These are phyloP conservation scores for Lucilia cuprina DNA, from an alignment of 1,140 invertebrate genomes.

Conservation along the genomic window DNA sequence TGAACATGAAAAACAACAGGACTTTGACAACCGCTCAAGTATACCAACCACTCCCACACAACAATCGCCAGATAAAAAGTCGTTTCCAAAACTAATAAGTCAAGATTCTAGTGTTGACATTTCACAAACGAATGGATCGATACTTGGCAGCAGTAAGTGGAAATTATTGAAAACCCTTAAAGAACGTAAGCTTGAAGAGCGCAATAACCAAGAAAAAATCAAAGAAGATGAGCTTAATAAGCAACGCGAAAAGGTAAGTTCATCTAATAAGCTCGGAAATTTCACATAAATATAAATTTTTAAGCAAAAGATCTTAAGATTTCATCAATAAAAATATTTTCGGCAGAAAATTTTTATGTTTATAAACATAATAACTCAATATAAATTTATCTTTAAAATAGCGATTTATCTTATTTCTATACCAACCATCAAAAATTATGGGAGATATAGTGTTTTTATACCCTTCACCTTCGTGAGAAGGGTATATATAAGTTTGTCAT, in stretches of 20 bases:
- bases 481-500: no score
- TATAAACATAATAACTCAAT: no score
- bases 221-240: conserved; percentile 71
- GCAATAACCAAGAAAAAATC: conserved; percentile 67
- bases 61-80: conserved; percentile 15
- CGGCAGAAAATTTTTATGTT: no score
- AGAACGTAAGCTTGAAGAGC: conserved; percentile 87
- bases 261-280: no score
- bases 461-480: no score
- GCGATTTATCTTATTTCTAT: no score
- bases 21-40: not conserved
- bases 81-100: conserved; percentile 36
- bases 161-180: conserved; percentile 87
- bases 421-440: no score
- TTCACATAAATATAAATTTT: no score
- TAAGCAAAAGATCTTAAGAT: no score
- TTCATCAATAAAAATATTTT: no score
- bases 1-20: not conserved
- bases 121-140: conserved; percentile 41
- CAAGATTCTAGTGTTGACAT: conserved; percentile 47
- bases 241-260: conserved; percentile 72
- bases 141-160: conserved; percentile 79
- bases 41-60: not conserved
- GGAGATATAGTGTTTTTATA: no score
- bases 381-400: no score